These are phyloP conservation scores for Drosophila pandora DNA, from an alignment of 1,140 invertebrate species.

Conservation along the genomic window DNA sequence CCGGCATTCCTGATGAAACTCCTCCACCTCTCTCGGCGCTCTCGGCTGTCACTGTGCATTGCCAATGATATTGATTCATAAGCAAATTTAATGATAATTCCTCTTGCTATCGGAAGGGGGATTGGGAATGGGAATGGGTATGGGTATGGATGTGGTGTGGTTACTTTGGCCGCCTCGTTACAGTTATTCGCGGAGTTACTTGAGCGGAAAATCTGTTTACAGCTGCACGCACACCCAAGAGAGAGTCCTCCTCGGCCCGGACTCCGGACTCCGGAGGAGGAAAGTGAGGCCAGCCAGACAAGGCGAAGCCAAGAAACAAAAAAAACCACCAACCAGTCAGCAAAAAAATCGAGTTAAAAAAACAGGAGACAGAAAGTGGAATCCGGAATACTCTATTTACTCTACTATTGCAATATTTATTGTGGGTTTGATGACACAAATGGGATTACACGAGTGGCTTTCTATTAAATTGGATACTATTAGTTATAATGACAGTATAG, in stretches of 20 bases:
- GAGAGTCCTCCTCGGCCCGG: background rate
- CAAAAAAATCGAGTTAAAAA: slow-evolving; percentile 31
- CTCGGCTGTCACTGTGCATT: slow-evolving; percentile 47
- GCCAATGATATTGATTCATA: slow-evolving; percentile 79
- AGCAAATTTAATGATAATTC: slow-evolving; percentile 81
- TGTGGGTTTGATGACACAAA: no score
- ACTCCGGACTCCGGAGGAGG: background rate
- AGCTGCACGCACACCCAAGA: slow-evolving; percentile 79
- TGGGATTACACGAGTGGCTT: no score
- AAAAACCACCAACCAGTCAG: slow-evolving; percentile 3
- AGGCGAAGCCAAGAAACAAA: slow-evolving; percentile 21
- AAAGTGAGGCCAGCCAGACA: slow-evolving; percentile 22
- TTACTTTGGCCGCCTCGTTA: slow-evolving; percentile 64
- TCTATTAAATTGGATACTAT: no score
- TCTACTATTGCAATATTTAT: no score
- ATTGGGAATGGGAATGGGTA: slow-evolving; percentile 4
- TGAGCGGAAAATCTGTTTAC: slow-evolving; percentile 83
- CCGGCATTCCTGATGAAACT: slow-evolving; percentile 62
- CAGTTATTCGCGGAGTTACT: slow-evolving; percentile 76
- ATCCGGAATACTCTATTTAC: slow-evolving; percentile 8
- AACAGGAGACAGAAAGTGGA: background rate
- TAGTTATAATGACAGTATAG: no score
- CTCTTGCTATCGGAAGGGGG: slow-evolving; percentile 13
- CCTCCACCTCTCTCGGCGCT: background rate
- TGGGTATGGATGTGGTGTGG: slow-evolving; percentile 9